A percentile compares a stretch with the other conserved stretches of the same genome.
Conservation (phyloP, 2,113 vertebrate genomes). For the Microcebus griseorufus region DNA sequence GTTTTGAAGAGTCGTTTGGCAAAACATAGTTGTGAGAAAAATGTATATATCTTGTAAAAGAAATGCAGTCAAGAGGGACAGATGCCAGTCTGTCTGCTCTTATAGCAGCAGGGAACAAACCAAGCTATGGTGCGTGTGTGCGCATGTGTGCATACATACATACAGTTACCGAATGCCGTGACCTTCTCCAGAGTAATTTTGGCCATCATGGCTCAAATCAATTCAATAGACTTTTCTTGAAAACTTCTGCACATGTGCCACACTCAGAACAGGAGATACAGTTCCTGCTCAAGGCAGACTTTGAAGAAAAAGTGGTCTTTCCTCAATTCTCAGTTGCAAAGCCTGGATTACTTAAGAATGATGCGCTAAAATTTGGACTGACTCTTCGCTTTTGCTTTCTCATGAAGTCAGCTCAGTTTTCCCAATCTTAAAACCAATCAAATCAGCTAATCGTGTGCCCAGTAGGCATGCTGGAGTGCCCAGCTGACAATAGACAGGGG, state of each 20-base stretch:
- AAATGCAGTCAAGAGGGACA: not conserved
- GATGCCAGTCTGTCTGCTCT: not conserved
- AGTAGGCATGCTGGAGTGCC: not conserved
- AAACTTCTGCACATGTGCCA: not conserved
- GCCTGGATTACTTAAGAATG: not conserved
- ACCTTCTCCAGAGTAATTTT: not conserved
- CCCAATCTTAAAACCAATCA: not conserved
- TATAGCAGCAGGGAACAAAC: accelerated
- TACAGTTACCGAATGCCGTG: not conserved
- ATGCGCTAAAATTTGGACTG: not conserved
- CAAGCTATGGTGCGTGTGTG: accelerated
- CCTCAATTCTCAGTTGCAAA: not conserved
- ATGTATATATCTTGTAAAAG: not conserved
- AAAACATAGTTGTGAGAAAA: not conserved
- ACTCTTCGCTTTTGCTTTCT: not conserved
- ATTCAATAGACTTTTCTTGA: not conserved
- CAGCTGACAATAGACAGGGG: accelerated
- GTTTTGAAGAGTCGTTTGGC: not conserved
- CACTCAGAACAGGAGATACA: not conserved
- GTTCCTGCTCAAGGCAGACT: not conserved
- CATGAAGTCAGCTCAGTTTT: not conserved
- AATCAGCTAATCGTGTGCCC: not conserved
- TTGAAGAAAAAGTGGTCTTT: not conserved
- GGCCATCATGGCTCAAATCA: not conserved
- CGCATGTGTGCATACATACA: accelerated